These are phyloP conservation scores for Emys orbicularis DNA, from an alignment of 2,797 vertebrate species.

Conservation along the genomic window DNA sequence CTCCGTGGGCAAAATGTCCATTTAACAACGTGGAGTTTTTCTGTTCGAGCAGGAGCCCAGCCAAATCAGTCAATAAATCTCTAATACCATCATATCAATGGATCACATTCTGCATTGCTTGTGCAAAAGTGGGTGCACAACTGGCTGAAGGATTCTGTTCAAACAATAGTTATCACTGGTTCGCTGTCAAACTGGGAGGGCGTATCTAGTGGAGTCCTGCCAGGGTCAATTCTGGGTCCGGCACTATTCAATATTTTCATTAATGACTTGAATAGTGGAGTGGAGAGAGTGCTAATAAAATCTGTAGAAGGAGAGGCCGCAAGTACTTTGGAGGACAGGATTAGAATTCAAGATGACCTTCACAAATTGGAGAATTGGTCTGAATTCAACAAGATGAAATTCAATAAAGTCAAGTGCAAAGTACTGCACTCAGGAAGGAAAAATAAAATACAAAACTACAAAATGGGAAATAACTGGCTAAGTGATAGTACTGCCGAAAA, in stretches of 20 bases:
- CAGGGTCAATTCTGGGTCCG: not conserved
- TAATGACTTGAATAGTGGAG: not conserved
- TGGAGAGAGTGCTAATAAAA: not conserved
- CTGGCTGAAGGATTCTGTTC: not conserved
- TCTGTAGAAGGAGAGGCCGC: not conserved
- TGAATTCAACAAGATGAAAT: not conserved
- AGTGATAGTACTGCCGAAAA: not conserved
- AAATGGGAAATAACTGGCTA: too few relatives aligned
- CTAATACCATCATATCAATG: not conserved
- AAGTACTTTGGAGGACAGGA: not conserved
- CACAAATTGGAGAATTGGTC: not conserved
- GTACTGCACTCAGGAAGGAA: not conserved
- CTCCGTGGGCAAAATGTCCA: too few relatives aligned
- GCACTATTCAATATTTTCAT: not conserved
- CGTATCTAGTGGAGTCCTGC: not conserved
- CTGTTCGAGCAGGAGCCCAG: too few relatives aligned
- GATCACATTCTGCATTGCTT: not conserved
- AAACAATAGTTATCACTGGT: not conserved
- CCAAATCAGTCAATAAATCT: too few relatives aligned
- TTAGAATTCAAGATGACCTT: not conserved
- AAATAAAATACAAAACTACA: too few relatives aligned
- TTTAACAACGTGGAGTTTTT: too few relatives aligned
- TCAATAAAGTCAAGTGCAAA: not conserved
- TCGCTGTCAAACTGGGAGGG: not conserved
- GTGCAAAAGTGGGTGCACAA: not conserved